phyloP scores from a whole-genome alignment of 2,113 vertebrate genomes.

The Callorhinus ursinus region DNA sequence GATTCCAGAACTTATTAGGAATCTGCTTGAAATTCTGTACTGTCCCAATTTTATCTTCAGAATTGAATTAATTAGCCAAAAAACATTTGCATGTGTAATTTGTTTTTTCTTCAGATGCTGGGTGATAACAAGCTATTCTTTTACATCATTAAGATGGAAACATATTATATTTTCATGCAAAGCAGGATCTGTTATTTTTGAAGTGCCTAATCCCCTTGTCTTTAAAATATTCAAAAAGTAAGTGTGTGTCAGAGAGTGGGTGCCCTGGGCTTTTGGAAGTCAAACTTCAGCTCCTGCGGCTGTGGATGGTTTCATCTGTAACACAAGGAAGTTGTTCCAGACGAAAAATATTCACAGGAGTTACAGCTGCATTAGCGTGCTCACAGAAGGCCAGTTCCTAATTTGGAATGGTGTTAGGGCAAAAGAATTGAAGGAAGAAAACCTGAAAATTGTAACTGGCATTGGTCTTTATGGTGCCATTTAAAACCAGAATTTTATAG shows the following conservation, averaged over 20 bases:
- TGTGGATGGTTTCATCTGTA: not conserved
- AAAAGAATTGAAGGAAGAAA: not conserved
- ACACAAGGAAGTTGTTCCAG: not conserved
- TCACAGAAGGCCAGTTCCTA: not conserved
- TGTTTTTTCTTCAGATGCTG: conserved; percentile 79
- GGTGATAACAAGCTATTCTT: conserved; percentile 82
- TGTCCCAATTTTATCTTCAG: conserved; percentile 81
- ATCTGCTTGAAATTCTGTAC: conserved; percentile 75
- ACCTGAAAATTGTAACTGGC: not conserved
- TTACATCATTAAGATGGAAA: conserved; percentile 80
- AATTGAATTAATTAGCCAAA: conserved; percentile 80
- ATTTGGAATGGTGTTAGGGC: not conserved
- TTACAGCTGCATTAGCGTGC: not conserved
- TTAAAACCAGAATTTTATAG: conserved; percentile 63
- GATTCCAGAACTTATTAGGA: conserved; percentile 74
- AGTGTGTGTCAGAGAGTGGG: conserved; percentile 54
- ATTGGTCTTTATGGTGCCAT: not conserved
- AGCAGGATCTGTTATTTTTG: conserved; percentile 81
- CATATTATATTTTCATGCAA: conserved; percentile 83
- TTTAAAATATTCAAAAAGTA: conserved; percentile 73
- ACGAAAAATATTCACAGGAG: not conserved
- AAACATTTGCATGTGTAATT: conserved; percentile 82
- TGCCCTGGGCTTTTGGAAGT: conserved; percentile 52
- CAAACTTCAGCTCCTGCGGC: not conserved
- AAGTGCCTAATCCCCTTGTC: conserved; percentile 69